Evolutionary conservation across 2,113 vertebrate genomes (phyloP).

Genomic region (Lontra canadensis): DNA sequence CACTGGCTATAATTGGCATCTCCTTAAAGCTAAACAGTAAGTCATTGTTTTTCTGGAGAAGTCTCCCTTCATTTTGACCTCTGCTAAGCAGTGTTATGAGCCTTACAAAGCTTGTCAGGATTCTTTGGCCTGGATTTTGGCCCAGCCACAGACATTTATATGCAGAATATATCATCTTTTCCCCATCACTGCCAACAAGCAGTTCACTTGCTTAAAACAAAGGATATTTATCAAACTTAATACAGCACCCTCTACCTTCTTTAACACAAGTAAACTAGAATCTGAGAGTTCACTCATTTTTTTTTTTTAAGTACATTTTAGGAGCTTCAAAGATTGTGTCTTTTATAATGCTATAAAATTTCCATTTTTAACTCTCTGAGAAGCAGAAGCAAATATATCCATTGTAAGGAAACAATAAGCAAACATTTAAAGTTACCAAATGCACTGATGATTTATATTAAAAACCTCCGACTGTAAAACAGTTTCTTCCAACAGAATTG

Average conservation of each 20-base stretch:
- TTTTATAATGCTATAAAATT: neutral
- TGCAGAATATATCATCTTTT: constrained; percentile 50
- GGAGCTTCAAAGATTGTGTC: neutral
- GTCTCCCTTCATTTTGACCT: constrained; percentile 66
- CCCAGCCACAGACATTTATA: constrained; percentile 43
- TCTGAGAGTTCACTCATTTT: neutral
- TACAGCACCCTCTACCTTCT: neutral
- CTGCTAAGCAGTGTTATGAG: constrained; percentile 26
- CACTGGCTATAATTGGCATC: constrained; percentile 56
- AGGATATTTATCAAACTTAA: neutral
- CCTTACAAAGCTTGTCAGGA: constrained; percentile 50
- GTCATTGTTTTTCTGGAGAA: constrained; percentile 63
- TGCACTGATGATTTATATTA: neutral
- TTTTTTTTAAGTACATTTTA: neutral
- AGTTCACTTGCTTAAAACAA: neutral
- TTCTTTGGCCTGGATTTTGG: constrained; percentile 55
- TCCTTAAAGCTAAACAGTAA: constrained; percentile 68
- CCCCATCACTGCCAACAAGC: neutral
- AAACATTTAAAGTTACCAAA: constrained; percentile 3
- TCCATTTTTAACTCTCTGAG: constrained; percentile 14
- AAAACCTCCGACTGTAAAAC: neutral
- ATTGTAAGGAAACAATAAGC: neutral
- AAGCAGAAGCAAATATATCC: neutral
- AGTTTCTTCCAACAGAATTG: neutral
- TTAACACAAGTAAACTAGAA: neutral